Percentiles rank a stretch among this genome's conserved stretches.
phyloP scores from a whole-genome alignment of 2,113 vertebrate genomes.

The Scartelaos histophorus region DNA sequence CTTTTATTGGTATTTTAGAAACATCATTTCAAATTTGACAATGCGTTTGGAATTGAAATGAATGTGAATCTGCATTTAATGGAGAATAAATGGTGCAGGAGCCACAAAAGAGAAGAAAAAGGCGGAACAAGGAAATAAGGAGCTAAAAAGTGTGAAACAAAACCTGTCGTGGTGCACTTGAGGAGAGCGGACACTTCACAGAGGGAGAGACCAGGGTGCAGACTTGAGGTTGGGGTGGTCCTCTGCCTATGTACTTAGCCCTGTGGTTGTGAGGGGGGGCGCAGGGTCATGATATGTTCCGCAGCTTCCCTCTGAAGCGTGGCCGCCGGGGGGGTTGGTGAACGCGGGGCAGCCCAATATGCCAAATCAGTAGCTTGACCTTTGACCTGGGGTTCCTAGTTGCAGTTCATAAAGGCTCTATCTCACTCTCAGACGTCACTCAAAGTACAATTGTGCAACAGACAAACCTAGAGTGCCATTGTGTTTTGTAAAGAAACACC shows the following conservation, averaged over 20 bases:
- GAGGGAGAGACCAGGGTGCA: conserved; percentile 17
- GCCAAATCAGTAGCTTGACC: conserved; percentile 69
- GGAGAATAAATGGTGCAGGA: not conserved
- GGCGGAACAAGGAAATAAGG: conserved; percentile 4
- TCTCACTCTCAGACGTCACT: conserved; percentile 22
- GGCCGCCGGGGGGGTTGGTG: conserved; percentile 4
- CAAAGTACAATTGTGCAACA: not conserved
- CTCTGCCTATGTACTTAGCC: conserved; percentile 34
- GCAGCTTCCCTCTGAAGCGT: conserved; percentile 51
- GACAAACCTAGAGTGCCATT: conserved; percentile 6
- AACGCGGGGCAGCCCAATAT: conserved; percentile 14
- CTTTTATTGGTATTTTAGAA: too few relatives aligned
- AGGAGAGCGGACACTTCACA: conserved; percentile 16
- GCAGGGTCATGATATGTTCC: conserved; percentile 54
- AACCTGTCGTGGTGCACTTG: conserved; percentile 15
- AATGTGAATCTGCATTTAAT: too few relatives aligned
- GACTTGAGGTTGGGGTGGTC: conserved; percentile 9
- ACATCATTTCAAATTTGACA: too few relatives aligned
- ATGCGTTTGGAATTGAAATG: too few relatives aligned
- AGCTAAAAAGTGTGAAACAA: conserved; percentile 4
- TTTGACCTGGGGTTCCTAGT: conserved; percentile 45
- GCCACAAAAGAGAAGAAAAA: conserved; percentile 9
- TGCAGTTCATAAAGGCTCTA: conserved; percentile 64
- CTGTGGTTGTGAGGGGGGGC: conserved; percentile 25
- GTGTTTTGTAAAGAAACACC: not conserved